Conservation (phyloP, 1,140 invertebrate genomes). For the Macrocentrus cingulum region DNA sequence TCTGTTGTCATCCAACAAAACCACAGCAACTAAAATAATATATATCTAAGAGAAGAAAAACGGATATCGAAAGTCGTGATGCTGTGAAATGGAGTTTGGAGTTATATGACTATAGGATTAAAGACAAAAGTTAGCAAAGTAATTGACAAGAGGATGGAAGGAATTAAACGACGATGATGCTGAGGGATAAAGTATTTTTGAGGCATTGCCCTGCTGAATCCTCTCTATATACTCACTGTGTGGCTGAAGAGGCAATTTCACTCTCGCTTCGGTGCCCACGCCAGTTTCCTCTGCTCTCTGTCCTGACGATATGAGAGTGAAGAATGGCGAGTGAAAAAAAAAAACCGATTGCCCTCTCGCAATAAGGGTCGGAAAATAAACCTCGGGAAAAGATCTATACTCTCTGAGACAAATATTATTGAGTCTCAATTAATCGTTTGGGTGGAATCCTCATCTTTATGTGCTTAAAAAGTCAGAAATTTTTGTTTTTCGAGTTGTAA, state of each 20-base stretch:
- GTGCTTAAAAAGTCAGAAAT: too few species aligned
- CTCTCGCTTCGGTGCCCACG: constrained; percentile 20
- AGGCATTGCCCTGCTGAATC: constrained; percentile 35
- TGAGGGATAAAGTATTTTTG: constrained; percentile 39
- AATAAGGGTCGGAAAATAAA: not conserved
- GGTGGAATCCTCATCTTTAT: constrained; percentile 27
- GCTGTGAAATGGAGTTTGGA: not conserved
- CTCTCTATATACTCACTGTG: too few species aligned
- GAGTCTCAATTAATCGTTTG: constrained; percentile 35
- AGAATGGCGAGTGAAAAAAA: constrained; percentile 1
- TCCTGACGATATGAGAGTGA: constrained; percentile 9
- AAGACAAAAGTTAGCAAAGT: not conserved
- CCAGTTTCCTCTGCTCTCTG: not conserved
- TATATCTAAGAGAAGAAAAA: not conserved
- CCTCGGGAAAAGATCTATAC: not conserved
- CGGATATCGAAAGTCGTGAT: not conserved
- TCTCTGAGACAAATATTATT: constrained; percentile 36
- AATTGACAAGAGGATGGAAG: too few species aligned
- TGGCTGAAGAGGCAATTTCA: constrained; percentile 39
- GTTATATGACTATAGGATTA: not conserved
- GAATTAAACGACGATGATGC: constrained; percentile 43
- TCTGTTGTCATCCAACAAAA: not conserved
- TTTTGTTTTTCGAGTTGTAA: too few species aligned
- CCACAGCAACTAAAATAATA: not conserved
- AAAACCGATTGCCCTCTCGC: not conserved